Conservation (phyloP, 2,888 invertebrate genomes). For the Eupsilia transversa region DNA sequence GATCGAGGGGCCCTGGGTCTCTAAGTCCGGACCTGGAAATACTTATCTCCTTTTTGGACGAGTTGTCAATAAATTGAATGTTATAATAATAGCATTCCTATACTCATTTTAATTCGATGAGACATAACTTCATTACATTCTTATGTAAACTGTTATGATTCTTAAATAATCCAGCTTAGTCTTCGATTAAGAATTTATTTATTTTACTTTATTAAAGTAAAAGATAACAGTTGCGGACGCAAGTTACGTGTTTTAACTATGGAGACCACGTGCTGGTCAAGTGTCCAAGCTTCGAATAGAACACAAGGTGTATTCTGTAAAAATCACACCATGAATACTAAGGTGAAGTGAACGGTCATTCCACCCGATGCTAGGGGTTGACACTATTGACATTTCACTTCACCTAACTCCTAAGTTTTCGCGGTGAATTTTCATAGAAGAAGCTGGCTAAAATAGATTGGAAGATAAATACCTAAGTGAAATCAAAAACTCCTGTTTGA, state of each 20-base stretch:
- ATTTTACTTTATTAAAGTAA: not conserved
- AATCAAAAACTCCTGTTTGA: no score
- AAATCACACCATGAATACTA: not conserved
- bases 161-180: conserved; percentile 4
- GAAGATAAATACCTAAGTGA: no score
- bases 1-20: not conserved
- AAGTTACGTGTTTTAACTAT: not conserved
- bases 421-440: no score
- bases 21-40: not conserved
- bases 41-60: not conserved
- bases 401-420: not conserved
- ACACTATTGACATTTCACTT: not conserved
- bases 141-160: not conserved
- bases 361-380: no score
- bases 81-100: conserved; percentile 16
- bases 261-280: not conserved
- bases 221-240: not conserved
- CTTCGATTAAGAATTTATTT: not conserved
- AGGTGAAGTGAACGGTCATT: not conserved
- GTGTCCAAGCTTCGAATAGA: not conserved
- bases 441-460: no score
- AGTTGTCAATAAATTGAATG: not conserved
- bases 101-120: not conserved
- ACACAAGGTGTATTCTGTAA: not conserved
- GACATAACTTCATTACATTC: conserved; percentile 2